These are phyloP conservation scores for Neosilurus hyrtlii DNA, from an alignment of 2,797 vertebrate species.

Conservation along the genomic window DNA sequence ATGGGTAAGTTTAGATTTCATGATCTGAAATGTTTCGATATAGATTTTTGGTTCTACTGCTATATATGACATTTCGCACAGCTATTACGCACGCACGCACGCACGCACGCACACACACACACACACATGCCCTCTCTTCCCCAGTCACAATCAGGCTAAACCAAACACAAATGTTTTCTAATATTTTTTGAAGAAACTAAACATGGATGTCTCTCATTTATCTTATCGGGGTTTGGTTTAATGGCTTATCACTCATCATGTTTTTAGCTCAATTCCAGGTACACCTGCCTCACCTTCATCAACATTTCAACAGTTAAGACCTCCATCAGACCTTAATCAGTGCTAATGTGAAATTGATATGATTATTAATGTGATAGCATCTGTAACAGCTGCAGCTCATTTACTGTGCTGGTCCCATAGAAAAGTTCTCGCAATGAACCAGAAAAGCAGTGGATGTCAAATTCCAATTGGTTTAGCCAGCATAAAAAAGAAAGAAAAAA, in stretches of 20 bases:
- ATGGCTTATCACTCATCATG: background rate
- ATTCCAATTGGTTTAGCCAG: background rate
- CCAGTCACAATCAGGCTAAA: slow-evolving; percentile 31
- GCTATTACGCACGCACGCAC: background rate
- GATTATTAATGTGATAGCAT: background rate
- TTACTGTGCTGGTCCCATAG: slow-evolving; percentile 55
- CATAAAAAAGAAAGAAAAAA: background rate
- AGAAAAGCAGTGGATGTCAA: slow-evolving; percentile 20
- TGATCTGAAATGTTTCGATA: background rate
- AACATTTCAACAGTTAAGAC: background rate
- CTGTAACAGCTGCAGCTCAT: slow-evolving; percentile 33
- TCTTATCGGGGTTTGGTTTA: background rate
- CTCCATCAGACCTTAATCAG: background rate
- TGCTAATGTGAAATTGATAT: background rate
- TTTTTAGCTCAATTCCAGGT: background rate
- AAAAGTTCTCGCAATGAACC: slow-evolving; percentile 27
- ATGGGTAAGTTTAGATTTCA: background rate
- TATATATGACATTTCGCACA: background rate
- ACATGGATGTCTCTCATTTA: background rate
- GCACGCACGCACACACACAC: background rate
- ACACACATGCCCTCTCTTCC: slow-evolving; percentile 28
- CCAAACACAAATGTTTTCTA: background rate
- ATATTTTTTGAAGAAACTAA: slow-evolving; percentile 35
- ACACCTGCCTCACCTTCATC: background rate
- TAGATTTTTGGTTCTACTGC: background rate